Evolutionary conservation across 2,888 invertebrate genomes (phyloP), one percentile per base, ranked within the genome.

Genomic region (Noctua janthe): DNA sequence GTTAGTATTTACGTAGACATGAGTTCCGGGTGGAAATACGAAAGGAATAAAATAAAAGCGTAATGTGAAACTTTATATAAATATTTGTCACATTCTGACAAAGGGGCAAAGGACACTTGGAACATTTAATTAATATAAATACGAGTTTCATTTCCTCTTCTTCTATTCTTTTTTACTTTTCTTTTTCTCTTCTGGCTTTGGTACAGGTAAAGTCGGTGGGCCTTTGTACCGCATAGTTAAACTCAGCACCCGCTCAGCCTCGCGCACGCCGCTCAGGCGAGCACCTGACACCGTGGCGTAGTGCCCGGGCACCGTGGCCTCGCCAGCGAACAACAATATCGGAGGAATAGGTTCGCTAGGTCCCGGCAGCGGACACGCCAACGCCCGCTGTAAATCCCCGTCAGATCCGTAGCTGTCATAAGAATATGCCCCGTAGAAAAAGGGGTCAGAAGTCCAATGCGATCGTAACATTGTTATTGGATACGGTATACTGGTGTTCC

Each of bases 231-330:
- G 96, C n/a, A 92, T 56, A 6, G 98, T 98, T 82, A 98, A 91
- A 84, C 97, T 97, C 66, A 98, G 96, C 80, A 98, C 97, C 88
- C 98, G 96, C 90, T 98, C 98, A 0, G 98, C 98, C 94, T 98
- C 98, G 76, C 98, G 96, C 74, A 98, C 97, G 1, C 99, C 99
- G 87, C 98, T 98, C 71, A 98, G 93, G 78, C 98, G 97, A 0
- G 98, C 98, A 0, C 98, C 98, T 85, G 98, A 98, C 0, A 98
- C 97, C 0, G 98, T 98, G 6, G 96, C 98, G 90, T 97, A 98
- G 84, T 98, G 98, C 1, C 98, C 98, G 0, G 98, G 97, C 56
- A 98, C 98, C 0, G 98, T 98, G 0, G 98, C 98, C 93, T 99
- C 99, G 0, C 99, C 99, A 29, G 98, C 98, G 92, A 99, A 98